Evolutionary conservation across 2,888 invertebrate genomes (phyloP).

Genomic region (Stenolophus ochropezus): DNA sequence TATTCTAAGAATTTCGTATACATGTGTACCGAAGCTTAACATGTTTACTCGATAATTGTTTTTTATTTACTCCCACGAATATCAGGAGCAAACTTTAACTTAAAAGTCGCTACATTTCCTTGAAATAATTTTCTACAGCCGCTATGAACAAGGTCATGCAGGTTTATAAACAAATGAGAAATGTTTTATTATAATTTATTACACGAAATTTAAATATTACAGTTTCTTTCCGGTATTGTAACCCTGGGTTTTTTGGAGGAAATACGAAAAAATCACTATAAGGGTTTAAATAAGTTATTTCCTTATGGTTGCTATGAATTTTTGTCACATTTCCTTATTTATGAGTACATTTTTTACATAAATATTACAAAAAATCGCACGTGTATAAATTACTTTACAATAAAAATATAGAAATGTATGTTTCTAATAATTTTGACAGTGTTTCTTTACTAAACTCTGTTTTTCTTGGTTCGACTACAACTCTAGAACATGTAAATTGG

Average conservation of each 20-base stretch:
- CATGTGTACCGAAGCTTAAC: slow-evolving; percentile 2
- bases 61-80: neutral
- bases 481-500: slow-evolving; percentile 42
- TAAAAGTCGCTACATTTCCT: neutral
- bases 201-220: neutral
- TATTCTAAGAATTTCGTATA: neutral
- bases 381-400: too few species aligned
- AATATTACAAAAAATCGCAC: too few species aligned
- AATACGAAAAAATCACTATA: slow-evolving; percentile 3
- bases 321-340: neutral
- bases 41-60: neutral
- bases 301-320: neutral
- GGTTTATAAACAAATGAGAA: neutral
- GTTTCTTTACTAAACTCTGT: too few species aligned
- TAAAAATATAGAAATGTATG: too few species aligned
- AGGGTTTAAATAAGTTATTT: neutral
- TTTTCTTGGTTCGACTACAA: slow-evolving; percentile 1
- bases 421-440: too few species aligned
- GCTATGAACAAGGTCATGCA: neutral
- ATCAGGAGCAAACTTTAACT: neutral
- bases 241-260: neutral
- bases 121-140: slow-evolving; percentile 7
- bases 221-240: neutral
- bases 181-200: neutral
- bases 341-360: too few species aligned